Evolutionary conservation across 2,113 vertebrate genomes (phyloP), one percentile per base, ranked within the genome.

Genomic region (Rutilus rutilus): DNA sequence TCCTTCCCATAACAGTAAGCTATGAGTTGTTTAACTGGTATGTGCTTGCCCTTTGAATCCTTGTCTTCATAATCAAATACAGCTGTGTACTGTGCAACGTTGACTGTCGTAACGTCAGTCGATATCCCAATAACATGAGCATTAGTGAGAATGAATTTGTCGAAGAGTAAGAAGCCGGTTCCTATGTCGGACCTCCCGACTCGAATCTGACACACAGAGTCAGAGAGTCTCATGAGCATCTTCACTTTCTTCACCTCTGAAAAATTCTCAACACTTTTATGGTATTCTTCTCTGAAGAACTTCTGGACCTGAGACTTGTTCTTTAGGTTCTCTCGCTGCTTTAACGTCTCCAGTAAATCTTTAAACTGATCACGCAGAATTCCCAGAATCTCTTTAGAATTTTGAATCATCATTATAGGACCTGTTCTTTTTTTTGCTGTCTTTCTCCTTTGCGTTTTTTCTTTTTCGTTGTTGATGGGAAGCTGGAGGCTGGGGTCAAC

Each of bases 121-220:
- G 5, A 8, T 4, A 9, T 69, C 9, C 21, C 45, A 30, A 87
- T 50, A 25, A 87, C 86, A 57, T 87, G 86, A 23, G 83, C 86
- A 25, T 82, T 85, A 11, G 86, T 85, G 39, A 87, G 86, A 5
- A 87, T 67, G 39, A 23, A 82, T 42, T 14, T 27, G 1, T 47
- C 33, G 15, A 85, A 87, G 5, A 87, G 83, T 14, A 81, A 36
- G 50, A 87, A 82, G 0, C 86, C 86, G 3, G 78, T 85, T 25
- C 77, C 86, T 19, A 2, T 0, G 1, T 7, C 1, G 1, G 1
- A 25, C 2, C 1, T 23, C 3, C n/a, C 36, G 1, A 15, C 0
- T 2, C 6, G 12, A 57, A 87, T 60, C 57, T 69, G 42, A 69
- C 87, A 82, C 45, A 85, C 83, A 36, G 45, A 76, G 6, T 65